A percentile compares a stretch with the other conserved stretches of the same genome.
These are phyloP conservation scores for Lycia hirtaria DNA, from an alignment of 2,888 invertebrate genomes.

Conservation along the genomic window DNA sequence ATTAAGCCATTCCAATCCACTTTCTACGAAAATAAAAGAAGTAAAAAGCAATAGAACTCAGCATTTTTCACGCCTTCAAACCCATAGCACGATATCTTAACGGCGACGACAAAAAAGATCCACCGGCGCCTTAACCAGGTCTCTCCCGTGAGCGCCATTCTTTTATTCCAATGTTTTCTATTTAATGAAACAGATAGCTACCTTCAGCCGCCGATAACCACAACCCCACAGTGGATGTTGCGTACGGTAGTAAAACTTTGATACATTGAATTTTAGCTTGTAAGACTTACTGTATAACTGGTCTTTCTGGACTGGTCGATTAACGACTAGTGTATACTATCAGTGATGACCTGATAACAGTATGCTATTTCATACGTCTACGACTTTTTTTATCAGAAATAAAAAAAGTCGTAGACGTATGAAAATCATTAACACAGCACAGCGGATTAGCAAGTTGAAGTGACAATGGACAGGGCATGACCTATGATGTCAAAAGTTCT, in stretches of 20 bases:
- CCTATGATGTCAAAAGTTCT: no score
- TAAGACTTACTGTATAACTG: no score
- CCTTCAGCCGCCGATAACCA: slow-evolving; percentile 39
- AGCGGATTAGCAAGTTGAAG: no score
- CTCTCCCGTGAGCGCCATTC: slow-evolving; percentile 9
- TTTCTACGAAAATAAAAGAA: background rate
- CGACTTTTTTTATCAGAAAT: no score
- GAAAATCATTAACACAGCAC: no score
- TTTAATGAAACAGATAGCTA: slow-evolving; percentile 46
- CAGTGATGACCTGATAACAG: no score
- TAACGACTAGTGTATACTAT: no score
- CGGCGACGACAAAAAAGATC: slow-evolving; percentile 11
- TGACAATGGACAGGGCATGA: no score
- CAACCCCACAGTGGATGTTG: background rate
- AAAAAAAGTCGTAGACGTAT: no score
- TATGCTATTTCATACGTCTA: no score
- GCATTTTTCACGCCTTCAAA: background rate
- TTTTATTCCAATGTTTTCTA: slow-evolving; percentile 38
- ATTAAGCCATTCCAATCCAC: background rate
- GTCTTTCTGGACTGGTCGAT: no score
- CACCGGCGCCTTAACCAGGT: slow-evolving; percentile 12
- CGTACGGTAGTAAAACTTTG: background rate
- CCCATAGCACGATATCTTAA: slow-evolving; percentile 10
- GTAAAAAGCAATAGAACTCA: background rate
- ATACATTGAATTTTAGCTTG: no score